phyloP scores from a whole-genome alignment of 2,113 vertebrate species.

The Aspiorhynchus laticeps region DNA sequence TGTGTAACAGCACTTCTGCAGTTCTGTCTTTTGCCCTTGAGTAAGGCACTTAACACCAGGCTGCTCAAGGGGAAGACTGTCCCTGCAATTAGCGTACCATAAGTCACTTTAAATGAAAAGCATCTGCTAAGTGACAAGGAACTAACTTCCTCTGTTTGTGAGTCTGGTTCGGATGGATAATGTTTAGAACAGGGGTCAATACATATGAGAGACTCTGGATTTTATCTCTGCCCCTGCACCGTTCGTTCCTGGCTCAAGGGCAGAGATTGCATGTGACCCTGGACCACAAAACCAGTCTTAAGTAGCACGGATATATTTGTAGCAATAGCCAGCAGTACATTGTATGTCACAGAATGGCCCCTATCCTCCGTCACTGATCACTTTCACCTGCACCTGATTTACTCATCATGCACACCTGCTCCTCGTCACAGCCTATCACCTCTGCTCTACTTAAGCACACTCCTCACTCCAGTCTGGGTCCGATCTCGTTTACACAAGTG shows the following conservation, averaged over 20 bases:
- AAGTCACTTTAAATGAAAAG: conserved; percentile 7
- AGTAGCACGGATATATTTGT: too few relatives aligned
- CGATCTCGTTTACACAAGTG: too few relatives aligned
- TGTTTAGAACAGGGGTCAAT: neutral
- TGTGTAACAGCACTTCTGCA: neutral
- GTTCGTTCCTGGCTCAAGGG: neutral
- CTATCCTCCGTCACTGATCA: too few relatives aligned
- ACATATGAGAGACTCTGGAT: neutral
- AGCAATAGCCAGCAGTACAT: too few relatives aligned
- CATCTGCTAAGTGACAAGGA: conserved; percentile 3
- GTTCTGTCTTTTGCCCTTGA: conserved; percentile 8
- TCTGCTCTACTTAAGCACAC: too few relatives aligned
- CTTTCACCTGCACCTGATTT: too few relatives aligned
- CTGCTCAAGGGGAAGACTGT: neutral
- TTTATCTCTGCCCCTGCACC: neutral
- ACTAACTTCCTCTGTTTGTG: neutral
- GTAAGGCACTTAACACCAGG: neutral
- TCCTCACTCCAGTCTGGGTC: too few relatives aligned
- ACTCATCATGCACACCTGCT: too few relatives aligned
- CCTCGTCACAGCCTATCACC: too few relatives aligned
- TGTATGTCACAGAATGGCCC: too few relatives aligned
- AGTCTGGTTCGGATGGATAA: neutral
- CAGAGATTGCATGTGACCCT: neutral
- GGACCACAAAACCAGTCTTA: too few relatives aligned
- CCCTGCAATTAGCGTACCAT: neutral